Evolutionary conservation across 2,113 vertebrate species (phyloP).

Genomic region (Macroglossus sobrinus): DNA sequence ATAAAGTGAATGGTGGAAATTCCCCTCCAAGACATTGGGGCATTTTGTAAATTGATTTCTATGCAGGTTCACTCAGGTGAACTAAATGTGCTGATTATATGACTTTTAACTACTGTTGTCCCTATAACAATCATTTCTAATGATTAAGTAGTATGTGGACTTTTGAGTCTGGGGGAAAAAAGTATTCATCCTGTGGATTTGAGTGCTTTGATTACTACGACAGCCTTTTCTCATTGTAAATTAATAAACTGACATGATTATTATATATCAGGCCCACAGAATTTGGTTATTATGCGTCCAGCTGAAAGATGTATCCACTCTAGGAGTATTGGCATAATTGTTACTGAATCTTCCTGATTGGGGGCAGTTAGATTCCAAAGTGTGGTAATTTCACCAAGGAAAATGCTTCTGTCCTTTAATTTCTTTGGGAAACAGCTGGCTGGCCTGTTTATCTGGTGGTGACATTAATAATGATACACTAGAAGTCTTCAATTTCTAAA

Average conservation of each 20-base stretch:
- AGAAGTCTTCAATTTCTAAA: not conserved
- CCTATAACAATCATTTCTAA: not conserved
- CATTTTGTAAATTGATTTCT: not conserved
- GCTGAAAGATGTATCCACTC: not conserved
- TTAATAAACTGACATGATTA: not conserved
- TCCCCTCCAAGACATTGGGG: not conserved
- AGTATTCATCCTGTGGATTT: not conserved
- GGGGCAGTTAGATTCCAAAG: not conserved
- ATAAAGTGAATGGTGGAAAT: not conserved
- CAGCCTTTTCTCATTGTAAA: not conserved
- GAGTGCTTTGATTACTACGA: not conserved
- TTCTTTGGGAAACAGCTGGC: not conserved
- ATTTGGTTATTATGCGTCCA: not conserved
- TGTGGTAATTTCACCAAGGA: not conserved
- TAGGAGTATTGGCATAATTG: not conserved
- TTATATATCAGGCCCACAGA: not conserved
- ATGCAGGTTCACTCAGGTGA: not conserved
- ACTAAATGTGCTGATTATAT: not conserved
- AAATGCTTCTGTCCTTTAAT: not conserved
- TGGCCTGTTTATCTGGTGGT: not conserved
- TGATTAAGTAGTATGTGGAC: not conserved
- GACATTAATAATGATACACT: not conserved
- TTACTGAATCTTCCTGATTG: not conserved
- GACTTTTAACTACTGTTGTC: not conserved
- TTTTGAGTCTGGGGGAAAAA: not conserved